A percentile compares a stretch with the other conserved stretches of the same genome.
phyloP scores from a whole-genome alignment of 2,888 invertebrate genomes.

The Morpho helenor region DNA sequence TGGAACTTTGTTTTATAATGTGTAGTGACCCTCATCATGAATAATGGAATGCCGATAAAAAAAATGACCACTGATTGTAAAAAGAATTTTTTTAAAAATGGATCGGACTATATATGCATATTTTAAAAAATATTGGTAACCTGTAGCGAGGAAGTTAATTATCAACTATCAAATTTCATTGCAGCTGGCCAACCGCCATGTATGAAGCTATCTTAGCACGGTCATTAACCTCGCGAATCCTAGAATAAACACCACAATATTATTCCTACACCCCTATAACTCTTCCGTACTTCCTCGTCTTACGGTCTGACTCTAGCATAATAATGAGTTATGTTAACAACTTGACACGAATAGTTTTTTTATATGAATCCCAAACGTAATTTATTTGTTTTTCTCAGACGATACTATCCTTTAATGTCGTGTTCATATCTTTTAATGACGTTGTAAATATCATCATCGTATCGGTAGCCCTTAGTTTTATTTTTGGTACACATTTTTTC shows the following conservation, averaged over 20 bases:
- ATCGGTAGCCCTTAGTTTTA: slow-evolving; percentile 4
- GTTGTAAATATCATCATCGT: slow-evolving; percentile 27
- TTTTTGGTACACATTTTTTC: slow-evolving; percentile 2
- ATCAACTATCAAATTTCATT: slow-evolving; percentile 21
- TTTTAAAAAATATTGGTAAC: too few species aligned
- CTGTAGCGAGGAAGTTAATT: slow-evolving; percentile 4
- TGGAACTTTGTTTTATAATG: too few species aligned
- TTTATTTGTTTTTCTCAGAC: slow-evolving; percentile 63
- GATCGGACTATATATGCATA: too few species aligned
- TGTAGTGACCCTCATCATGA: too few species aligned
- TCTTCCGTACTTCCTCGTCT: slow-evolving; percentile 31
- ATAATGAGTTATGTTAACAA: slow-evolving; percentile 49
- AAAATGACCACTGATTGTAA: too few species aligned
- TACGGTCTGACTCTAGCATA: slow-evolving; percentile 30
- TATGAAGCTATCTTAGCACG: slow-evolving; percentile 26
- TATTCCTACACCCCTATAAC: slow-evolving; percentile 28
- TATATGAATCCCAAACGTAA: slow-evolving; percentile 51
- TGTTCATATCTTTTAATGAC: slow-evolving; percentile 41
- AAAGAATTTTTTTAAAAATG: too few species aligned
- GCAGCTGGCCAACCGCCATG: slow-evolving; percentile 23
- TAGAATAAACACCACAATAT: slow-evolving; percentile 34
- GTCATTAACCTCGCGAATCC: slow-evolving; percentile 36
- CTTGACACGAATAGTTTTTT: slow-evolving; percentile 44
- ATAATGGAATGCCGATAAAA: too few species aligned
- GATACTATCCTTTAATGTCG: slow-evolving; percentile 53